Base-by-base conservation (phyloP, 2,797 vertebrate species). In the Chelmon rostratus region DNA sequence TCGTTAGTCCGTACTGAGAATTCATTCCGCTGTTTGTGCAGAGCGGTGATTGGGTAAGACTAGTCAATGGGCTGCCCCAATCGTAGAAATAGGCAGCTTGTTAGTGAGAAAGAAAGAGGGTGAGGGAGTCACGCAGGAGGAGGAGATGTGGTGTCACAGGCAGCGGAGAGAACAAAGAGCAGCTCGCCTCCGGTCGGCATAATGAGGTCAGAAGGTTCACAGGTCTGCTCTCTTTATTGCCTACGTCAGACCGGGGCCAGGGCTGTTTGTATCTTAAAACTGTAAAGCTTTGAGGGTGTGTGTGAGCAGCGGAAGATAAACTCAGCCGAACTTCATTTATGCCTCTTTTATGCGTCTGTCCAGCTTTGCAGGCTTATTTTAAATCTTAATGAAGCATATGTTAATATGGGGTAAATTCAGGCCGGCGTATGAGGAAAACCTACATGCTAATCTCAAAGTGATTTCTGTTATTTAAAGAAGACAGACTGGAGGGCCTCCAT, bases 131-230 rank as follows among this genome's bases (percentile, higher is more conserved):
- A 42, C 46, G 50, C 21, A 59, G 68, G 46, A 76, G 69, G 61
- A 86, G 74, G 72, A 75, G 76, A 76, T 50, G 61, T 49, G 25
- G 59, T 84, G 86, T 84, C 76, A 77, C 52, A 65, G 70, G 59
- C 76, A 74, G 74, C 78, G 57, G 77, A 57, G 61, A 93, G 89
- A 88, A 93, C 82, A 91, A 93, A 94, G 93, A 84, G 81, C 66
- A 44, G 89, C 68, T 86, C 12, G 84, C 86, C 89, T 89, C 86
- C 89, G 83, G 83, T 89, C 93, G 92, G 93, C 92, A 94, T 96
- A 96, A 97, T 96, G 95, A 96, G 95, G 96, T 96, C 95, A 95
- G 85, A 76, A 71, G 92, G 94, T 94, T 89, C 94, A 79, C 84
- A 84, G 78, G 87, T 87, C 85, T 81, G 68, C 53, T 86, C 74